A percentile compares a stretch with the other conserved stretches of the same genome.
Conservation (phyloP, 1,140 invertebrate species). For the Drosophila fuyamai region DNA sequence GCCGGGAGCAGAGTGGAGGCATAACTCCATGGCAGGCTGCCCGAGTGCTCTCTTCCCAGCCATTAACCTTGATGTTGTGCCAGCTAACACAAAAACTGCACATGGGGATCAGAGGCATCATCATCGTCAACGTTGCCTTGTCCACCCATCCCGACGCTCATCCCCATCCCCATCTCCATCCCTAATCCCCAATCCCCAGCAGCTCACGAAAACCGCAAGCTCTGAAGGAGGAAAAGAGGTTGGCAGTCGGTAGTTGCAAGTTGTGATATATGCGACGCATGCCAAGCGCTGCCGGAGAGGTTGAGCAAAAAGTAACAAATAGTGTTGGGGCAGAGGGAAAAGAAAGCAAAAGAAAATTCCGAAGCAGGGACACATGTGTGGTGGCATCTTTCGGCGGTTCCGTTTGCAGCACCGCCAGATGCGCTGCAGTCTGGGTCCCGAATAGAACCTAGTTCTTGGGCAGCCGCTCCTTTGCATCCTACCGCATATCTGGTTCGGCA, state of each 20-base stretch:
- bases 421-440: conserved; percentile 8
- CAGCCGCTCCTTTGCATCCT: conserved; percentile 33
- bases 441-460: conserved; percentile 16
- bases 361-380: conserved; percentile 35
- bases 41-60: conserved; percentile 61
- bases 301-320: conserved; percentile 62
- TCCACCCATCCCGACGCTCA: conserved; percentile 22
- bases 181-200: conserved; percentile 9
- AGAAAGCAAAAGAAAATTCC: conserved; percentile 24
- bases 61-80: conserved; percentile 76
- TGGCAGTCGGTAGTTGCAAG: conserved; percentile 33
- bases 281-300: conserved; percentile 45
- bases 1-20: conserved; percentile 10
- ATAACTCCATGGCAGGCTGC: conserved; percentile 12
- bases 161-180: conserved; percentile 15
- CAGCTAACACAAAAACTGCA: conserved; percentile 48
- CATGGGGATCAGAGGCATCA: conserved; percentile 39
- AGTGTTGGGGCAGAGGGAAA: conserved; percentile 32
- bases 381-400: conserved; percentile 23
- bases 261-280: conserved; percentile 79
- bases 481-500: conserved; percentile 23
- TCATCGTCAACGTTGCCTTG: conserved; percentile 30
- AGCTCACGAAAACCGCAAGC: conserved; percentile 69
- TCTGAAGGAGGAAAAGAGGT: background rate
- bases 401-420: conserved; percentile 3